Base-by-base conservation (phyloP, 23 tunicate genomes). In the Oikopleura dioica region DNA sequence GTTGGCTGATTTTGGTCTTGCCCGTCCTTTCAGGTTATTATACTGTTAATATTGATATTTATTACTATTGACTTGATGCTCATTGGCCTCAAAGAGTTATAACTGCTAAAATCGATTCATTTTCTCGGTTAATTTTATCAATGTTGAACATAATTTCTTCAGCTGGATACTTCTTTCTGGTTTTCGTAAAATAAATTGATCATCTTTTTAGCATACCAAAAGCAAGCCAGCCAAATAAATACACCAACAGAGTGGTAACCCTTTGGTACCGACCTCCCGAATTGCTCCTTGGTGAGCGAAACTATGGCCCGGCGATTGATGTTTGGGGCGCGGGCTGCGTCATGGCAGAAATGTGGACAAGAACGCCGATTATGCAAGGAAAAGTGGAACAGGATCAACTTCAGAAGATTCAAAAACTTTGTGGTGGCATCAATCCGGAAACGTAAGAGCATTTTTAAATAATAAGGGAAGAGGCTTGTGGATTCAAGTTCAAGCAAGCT, bases 301-400 rank as follows among this genome's bases (percentile, higher is more conserved):
- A 94, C 51, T 94, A 94, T 63, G 99, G 95, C 1, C 95, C 99
- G 0, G 88, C 99, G 28, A 94, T 94, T 37, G 99, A 94, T 75
- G 51, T 94, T 75, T 94, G 99, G 99, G 99, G 99, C 1, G 99
- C 99, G 0, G 99, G 95, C 16, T 94, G 99, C 55, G 87, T 94
- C 35, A 94, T 94, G 99, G 84, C 99, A 0, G 99, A 94, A 77
- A 83, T 94, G 99, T 94, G 99, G 99, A 94, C 99, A 12, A 78
- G 99, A 23, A 94, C 88, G 77, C 99, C 99, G 1, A 87, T 94
- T 51, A 94, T 94, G 99, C 99, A 94, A 78, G 99, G 88, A 38
- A 28, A 68, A 36, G 37, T 80, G 4, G 72, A 63, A 63, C 72
- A 63, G 26, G 72, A 63, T 28, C 72, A 63, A 31, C 30, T 63